A percentile compares a stretch with the other conserved stretches of the same genome.
phyloP scores from a whole-genome alignment of 2,888 invertebrate species.

The Asteroscopus sphinx region DNA sequence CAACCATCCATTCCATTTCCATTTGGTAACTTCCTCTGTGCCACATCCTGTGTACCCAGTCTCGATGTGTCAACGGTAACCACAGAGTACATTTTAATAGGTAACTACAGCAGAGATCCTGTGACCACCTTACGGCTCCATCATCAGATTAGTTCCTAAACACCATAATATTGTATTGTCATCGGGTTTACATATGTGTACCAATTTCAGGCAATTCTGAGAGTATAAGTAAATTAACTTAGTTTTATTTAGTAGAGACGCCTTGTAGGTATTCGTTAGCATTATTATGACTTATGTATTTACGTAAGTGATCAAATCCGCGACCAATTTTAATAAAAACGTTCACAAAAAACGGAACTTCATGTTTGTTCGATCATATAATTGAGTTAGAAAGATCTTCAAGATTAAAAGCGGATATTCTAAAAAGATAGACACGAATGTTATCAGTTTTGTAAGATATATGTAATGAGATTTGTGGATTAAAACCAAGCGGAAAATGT shows the following conservation, averaged over 20 bases:
- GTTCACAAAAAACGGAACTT: slow-evolving; percentile 42
- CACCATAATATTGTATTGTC: too few species aligned
- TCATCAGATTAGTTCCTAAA: too few species aligned
- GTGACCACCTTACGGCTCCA: too few species aligned
- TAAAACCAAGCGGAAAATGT: background rate
- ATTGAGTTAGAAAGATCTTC: slow-evolving; percentile 22
- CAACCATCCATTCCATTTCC: too few species aligned
- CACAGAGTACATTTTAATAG: too few species aligned
- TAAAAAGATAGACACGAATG: background rate
- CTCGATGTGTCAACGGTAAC: too few species aligned
- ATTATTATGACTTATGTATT: slow-evolving; percentile 34
- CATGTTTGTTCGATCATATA: slow-evolving; percentile 26
- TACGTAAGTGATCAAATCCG: slow-evolving; percentile 37
- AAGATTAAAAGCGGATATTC: slow-evolving; percentile 15
- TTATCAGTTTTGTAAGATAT: slow-evolving; percentile 11
- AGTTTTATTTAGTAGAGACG: slow-evolving; percentile 1
- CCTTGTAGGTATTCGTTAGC: slow-evolving; percentile 17
- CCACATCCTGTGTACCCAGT: too few species aligned
- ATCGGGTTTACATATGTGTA: too few species aligned
- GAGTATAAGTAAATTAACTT: slow-evolving; percentile 5
- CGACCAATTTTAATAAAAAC: slow-evolving; percentile 45
- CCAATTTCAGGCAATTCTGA: too few species aligned
- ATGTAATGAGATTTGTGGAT: slow-evolving; percentile 1
- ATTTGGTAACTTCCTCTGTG: too few species aligned
- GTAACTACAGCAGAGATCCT: too few species aligned